A percentile compares a stretch with the other conserved stretches of the same genome.
Conservation (phyloP, 2,113 vertebrate species). For the Varanus salvator region DNA sequence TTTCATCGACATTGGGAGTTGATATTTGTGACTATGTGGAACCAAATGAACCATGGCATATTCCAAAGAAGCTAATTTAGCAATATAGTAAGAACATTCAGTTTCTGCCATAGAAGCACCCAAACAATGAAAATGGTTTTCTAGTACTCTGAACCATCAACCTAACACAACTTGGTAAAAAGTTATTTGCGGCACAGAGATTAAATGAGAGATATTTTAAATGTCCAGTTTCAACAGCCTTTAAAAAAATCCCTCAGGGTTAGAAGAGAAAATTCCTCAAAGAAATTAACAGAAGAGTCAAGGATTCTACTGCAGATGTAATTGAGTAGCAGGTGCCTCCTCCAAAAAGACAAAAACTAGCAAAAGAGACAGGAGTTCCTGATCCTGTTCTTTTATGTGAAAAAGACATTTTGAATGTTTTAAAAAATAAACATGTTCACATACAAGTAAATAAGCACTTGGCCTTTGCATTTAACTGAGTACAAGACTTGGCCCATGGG, state of each 20-base stretch:
- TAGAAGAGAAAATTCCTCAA: not conserved
- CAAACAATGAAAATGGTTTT: not conserved
- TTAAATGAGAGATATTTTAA: not conserved
- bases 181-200: not conserved
- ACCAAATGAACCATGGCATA: not conserved
- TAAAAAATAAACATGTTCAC: no score
- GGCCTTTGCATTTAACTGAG: no score
- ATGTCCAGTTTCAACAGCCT: not conserved
- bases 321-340: not conserved
- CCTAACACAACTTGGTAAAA: not conserved
- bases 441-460: no score
- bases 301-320: not conserved
- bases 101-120: not conserved
- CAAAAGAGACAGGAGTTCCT: no score
- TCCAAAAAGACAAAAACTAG: not conserved
- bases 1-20: not conserved
- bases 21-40: not conserved
- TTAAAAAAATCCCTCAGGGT: not conserved
- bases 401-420: no score
- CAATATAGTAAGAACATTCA: not conserved
- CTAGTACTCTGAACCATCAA: not conserved
- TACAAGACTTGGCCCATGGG: no score
- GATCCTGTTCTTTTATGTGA: no score
- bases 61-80: not conserved
- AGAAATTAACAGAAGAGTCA: not conserved